Evolutionary conservation across 1,140 invertebrate species (phyloP).

Genomic region (Bombus superbus): DNA sequence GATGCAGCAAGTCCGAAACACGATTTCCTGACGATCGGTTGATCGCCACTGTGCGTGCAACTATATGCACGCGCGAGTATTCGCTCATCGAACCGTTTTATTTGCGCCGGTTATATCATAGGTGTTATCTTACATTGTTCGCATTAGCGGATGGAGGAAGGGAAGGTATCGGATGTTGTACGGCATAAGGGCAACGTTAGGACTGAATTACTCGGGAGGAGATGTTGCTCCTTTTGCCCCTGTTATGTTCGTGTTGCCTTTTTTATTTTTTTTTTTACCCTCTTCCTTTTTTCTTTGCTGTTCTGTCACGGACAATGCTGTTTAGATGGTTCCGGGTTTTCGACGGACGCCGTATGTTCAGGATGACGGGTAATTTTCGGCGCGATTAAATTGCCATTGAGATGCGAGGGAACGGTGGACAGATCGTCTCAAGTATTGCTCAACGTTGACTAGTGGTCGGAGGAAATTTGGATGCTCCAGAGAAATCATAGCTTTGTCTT

Average conservation of each 20-base stretch:
- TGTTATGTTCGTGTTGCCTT: not conserved
- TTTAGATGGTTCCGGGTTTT: slow-evolving; percentile 45
- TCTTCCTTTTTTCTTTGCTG: not conserved
- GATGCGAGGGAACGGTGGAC: not conserved
- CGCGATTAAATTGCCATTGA: slow-evolving; percentile 4
- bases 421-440: not conserved
- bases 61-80: slow-evolving; percentile 5
- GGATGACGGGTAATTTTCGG: not conserved
- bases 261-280: not conserved
- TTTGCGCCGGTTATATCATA: slow-evolving; percentile 61
- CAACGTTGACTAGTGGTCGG: not conserved
- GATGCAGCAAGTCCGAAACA: not conserved
- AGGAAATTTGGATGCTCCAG: not conserved
- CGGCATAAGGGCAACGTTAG: slow-evolving; percentile 70
- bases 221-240: slow-evolving; percentile 38
- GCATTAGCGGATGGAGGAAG: slow-evolving; percentile 30
- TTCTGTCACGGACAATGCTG: not conserved
- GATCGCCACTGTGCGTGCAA: slow-evolving; percentile 21
- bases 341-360: slow-evolving; percentile 2
- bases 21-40: not conserved
- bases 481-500: not conserved
- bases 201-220: slow-evolving; percentile 69
- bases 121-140: slow-evolving; percentile 72
- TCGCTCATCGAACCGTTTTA: slow-evolving; percentile 62
- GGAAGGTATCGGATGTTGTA: slow-evolving; percentile 69